These are phyloP conservation scores for Rhagium mordax DNA, from an alignment of 2,888 invertebrate genomes.

Conservation along the genomic window DNA sequence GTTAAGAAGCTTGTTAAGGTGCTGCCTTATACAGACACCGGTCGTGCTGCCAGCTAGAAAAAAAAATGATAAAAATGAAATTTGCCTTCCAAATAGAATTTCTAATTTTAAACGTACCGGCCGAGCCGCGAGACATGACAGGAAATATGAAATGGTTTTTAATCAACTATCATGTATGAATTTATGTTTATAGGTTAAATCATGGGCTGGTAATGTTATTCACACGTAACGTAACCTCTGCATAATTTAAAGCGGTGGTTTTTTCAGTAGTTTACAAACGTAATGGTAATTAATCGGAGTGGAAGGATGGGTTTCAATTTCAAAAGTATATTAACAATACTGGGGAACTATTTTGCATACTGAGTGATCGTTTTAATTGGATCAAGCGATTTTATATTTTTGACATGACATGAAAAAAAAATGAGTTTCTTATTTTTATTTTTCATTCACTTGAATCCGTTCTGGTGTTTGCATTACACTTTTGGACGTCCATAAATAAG, in stretches of 20 bases:
- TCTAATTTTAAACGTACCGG: constrained; percentile 43
- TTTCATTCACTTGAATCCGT: too few species aligned
- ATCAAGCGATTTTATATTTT: too few species aligned
- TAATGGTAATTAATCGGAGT: too few species aligned
- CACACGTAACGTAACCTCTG: constrained; percentile 9
- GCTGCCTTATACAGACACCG: constrained; percentile 54
- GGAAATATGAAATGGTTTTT: constrained; percentile 39
- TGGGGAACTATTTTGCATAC: too few species aligned
- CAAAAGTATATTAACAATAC: too few species aligned
- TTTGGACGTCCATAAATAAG: too few species aligned
- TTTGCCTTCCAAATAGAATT: constrained; percentile 48
- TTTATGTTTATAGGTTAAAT: constrained; percentile 40
- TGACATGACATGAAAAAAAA: too few species aligned
- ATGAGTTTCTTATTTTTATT: too few species aligned
- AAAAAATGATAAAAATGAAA: constrained; percentile 49
- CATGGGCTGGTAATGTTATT: constrained; percentile 13
- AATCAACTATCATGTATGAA: constrained; percentile 15
- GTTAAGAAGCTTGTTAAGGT: constrained; percentile 51
- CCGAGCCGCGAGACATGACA: constrained; percentile 32
- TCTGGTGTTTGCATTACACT: too few species aligned
- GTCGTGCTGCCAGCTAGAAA: constrained; percentile 45
- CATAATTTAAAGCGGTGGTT: neutral
- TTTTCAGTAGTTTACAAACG: too few species aligned
- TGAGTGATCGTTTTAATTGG: too few species aligned
- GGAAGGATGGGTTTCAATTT: too few species aligned